A percentile compares a stretch with the other conserved stretches of the same genome.
Evolutionary conservation across 2,113 vertebrate species (phyloP).

Genomic region (Notechis scutatus): DNA sequence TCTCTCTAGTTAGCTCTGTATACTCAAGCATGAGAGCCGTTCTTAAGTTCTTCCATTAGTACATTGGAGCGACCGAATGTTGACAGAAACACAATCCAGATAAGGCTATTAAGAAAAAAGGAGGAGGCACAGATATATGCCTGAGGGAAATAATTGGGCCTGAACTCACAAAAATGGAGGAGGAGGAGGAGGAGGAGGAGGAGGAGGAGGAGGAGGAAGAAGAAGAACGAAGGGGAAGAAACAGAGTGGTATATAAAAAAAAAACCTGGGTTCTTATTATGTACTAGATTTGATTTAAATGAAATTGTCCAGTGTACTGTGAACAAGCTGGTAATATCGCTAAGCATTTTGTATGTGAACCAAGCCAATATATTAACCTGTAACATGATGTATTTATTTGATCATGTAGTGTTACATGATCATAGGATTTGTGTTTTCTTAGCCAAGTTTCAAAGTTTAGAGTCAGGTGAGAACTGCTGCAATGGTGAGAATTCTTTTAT

Average conservation of each 20-base stretch:
- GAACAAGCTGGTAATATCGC: not conserved
- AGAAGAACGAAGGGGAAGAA: not conserved
- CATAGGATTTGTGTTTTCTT: not conserved
- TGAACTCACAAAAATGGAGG: not conserved
- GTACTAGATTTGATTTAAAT: not conserved
- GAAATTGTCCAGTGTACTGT: not conserved
- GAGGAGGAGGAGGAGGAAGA: not conserved
- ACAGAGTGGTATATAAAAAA: too few species aligned
- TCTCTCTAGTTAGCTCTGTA: not conserved
- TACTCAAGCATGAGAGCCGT: not conserved
- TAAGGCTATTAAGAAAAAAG: too few species aligned
- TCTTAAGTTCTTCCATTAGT: not conserved
- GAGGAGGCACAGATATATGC: not conserved
- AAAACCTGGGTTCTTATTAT: not conserved
- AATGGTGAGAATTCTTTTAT: not conserved
- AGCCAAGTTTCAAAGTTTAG: not conserved
- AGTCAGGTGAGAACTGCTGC: not conserved
- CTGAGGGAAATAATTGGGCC: not conserved
- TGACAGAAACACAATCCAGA: not conserved
- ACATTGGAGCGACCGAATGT: not conserved
- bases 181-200: not conserved
- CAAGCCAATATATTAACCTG: not conserved
- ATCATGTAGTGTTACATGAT: not conserved
- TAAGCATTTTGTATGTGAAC: not conserved
- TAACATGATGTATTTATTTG: not conserved